Evolutionary conservation across 2,113 vertebrate genomes (phyloP).

Genomic region (Cavia porcellus): DNA sequence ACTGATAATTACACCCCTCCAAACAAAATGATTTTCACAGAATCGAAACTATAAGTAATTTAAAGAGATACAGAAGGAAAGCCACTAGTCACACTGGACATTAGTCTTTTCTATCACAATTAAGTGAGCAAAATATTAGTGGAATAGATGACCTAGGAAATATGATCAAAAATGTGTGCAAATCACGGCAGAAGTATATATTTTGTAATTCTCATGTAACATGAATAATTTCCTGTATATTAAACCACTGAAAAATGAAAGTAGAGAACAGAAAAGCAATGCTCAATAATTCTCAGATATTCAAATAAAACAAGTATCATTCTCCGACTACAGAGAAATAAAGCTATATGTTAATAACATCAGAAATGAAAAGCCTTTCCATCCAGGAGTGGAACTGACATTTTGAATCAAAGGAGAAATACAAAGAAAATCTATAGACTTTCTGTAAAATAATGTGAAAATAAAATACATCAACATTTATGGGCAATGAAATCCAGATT

Average conservation of each 20-base stretch:
- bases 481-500: background rate
- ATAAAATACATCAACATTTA: background rate
- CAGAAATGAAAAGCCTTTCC: background rate
- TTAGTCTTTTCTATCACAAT: background rate
- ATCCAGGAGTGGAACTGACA: background rate
- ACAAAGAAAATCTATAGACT: background rate
- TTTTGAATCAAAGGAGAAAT: background rate
- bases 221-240: background rate
- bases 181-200: background rate
- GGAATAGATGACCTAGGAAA: background rate
- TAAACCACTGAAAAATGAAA: background rate
- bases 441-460: conserved; percentile 46
- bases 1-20: background rate
- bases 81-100: background rate
- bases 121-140: background rate
- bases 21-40: background rate
- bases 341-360: background rate
- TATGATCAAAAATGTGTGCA: background rate
- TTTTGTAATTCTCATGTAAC: background rate
- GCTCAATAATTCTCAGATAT: background rate
- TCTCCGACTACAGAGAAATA: background rate
- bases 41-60: background rate
- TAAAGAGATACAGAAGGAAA: background rate
- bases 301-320: background rate
- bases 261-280: background rate